Evolutionary conservation across 2,113 vertebrate species (phyloP).

Genomic region (Pluvianellus socialis): DNA sequence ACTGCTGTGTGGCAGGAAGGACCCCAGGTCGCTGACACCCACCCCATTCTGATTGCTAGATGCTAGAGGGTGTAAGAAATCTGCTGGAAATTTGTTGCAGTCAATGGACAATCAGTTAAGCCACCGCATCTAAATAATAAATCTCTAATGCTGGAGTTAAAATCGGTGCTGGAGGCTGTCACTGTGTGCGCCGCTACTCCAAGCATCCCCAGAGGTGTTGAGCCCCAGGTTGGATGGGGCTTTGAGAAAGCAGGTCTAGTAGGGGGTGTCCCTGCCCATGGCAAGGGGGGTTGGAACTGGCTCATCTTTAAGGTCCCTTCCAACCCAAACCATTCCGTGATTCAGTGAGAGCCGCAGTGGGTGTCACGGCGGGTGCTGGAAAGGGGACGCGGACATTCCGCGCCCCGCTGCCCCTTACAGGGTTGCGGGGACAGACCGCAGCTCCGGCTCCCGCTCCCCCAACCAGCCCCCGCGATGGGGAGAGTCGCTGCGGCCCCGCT

Average conservation of each 20-base stretch:
- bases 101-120: background rate
- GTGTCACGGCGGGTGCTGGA: accelerated
- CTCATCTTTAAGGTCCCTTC: background rate
- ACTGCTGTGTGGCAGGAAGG: background rate
- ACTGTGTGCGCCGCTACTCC: accelerated
- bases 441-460: background rate
- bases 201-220: background rate
- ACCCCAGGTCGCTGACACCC: background rate
- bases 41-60: background rate
- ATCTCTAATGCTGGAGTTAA: background rate
- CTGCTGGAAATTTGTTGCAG: background rate
- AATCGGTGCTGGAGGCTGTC: background rate
- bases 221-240: background rate
- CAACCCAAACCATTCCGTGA: background rate
- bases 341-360: accelerated
- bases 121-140: background rate
- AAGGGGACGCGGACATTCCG: background rate
- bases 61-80: background rate
- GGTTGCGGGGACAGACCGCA: background rate
- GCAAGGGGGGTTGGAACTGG: background rate
- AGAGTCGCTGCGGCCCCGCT: background rate
- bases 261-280: background rate
- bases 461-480: accelerated
- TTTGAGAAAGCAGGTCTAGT: background rate
- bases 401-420: background rate